Evolutionary conservation across 2,113 vertebrate genomes (phyloP), one percentile per base, ranked within the genome.

Genomic region (Hippoglossus stenolepis): DNA sequence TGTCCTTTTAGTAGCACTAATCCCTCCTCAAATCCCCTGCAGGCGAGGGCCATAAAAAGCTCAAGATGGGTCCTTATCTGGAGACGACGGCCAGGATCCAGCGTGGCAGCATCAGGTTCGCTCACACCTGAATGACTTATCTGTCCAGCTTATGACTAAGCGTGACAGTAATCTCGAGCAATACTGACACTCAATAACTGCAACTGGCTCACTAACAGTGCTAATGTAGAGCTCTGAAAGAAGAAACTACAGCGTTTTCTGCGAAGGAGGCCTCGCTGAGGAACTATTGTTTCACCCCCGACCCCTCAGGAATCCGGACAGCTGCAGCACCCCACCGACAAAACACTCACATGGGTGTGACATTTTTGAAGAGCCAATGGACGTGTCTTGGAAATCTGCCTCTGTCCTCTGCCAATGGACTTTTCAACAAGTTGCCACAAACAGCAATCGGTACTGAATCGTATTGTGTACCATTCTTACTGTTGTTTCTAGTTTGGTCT

Each of bases 1-100:
- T 58, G 75, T 85, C 79, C 80, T 87, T 88, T 88, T 68, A 91
- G 82, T 64, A 81, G 73, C 80, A 82, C 85, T 93, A 93, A 94
- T 92, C 92, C 89, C 51, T 72, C 75, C 70, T 68, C 85, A 79
- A 83, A 89, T 90, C 90, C 90, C 76, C 75, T 47, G 70, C 73
- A 79, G 70, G 26, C 53, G 5, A 74, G 38, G 40, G 72, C 85
- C 86, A 65, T 69, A 85, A 91, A 89, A 87, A 87, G 83, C 83
- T 73, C 0, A 45, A 70, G 63, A 67, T 18, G 70, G 79, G 65
- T 54, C 71, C 59, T 70, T 40, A 60, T 71, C 47, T 67, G 75
- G 80, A 82, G 69, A 58, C 23, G 51, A 45, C 17, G 5, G 47
- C 47, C 68, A 57, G 54, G 28, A 73, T 72, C 63, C 61, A 49